These are phyloP conservation scores for Sebastes oblongus DNA, from an alignment of 2,797 vertebrate species.

Conservation along the genomic window DNA sequence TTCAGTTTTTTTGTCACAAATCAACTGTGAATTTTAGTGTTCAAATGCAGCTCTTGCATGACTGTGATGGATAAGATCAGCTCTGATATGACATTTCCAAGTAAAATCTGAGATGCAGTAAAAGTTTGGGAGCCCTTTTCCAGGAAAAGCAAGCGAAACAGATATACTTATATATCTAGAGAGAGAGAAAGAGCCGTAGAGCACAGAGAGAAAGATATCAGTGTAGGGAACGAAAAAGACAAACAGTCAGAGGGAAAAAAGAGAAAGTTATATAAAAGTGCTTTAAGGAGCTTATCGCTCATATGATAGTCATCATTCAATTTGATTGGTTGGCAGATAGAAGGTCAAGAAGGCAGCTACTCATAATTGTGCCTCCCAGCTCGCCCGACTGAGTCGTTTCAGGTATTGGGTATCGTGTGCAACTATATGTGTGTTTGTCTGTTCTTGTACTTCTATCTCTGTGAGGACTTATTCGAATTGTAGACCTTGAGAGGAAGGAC, in stretches of 20 bases:
- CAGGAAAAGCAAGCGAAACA: neutral
- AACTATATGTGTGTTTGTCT: constrained; percentile 16
- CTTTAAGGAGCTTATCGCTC: constrained; percentile 55
- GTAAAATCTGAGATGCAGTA: constrained; percentile 10
- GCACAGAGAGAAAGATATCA: neutral
- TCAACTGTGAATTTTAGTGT: neutral
- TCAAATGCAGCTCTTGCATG: neutral
- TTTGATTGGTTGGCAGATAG: constrained; percentile 66
- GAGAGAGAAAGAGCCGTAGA: neutral
- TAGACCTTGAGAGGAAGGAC: constrained; percentile 2
- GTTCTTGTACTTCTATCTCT: neutral
- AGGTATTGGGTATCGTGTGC: constrained; percentile 20
- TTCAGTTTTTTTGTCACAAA: neutral
- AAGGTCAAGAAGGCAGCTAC: constrained; percentile 57
- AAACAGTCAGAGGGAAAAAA: constrained; percentile 21
- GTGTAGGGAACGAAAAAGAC: constrained; percentile 14
- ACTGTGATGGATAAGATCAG: constrained; percentile 26
- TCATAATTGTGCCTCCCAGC: constrained; percentile 65
- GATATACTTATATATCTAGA: neutral
- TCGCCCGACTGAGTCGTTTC: constrained; percentile 21
- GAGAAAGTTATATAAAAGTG: constrained; percentile 40
- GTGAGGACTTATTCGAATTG: constrained; percentile 17
- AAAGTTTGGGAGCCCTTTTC: constrained; percentile 29
- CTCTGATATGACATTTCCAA: constrained; percentile 46
- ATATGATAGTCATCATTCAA: constrained; percentile 68